Percentiles rank a stretch among this genome's conserved stretches.
Conservation (phyloP, 2,888 invertebrate genomes). For the Isotomurus palustris region DNA sequence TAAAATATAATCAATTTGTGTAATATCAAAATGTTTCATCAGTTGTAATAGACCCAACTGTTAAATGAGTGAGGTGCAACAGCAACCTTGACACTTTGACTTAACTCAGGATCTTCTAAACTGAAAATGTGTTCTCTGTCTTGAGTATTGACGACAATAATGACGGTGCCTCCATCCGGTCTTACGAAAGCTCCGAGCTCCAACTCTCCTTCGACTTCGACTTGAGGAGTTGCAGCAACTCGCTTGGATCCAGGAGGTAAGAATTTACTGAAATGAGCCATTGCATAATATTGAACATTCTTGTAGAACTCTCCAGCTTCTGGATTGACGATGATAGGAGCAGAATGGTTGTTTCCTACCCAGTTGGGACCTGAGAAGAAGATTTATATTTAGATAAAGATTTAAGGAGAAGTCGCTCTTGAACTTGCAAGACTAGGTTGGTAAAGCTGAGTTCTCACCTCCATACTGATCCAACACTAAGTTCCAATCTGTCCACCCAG, state of each 20-base stretch:
- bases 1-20: too few relatives aligned
- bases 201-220: conserved; percentile 21
- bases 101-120: conserved; percentile 24
- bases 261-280: conserved; percentile 71
- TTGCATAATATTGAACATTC: conserved; percentile 72
- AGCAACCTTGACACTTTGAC: conserved; percentile 24
- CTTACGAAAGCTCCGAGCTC: conserved; percentile 34
- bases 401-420: too few relatives aligned
- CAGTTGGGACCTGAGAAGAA: too few relatives aligned
- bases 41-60: conserved; percentile 34
- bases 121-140: conserved; percentile 29
- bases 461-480: conserved; percentile 64
- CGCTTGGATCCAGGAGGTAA: conserved; percentile 59
- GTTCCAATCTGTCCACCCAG: conserved; percentile 91
- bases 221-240: conserved; percentile 46
- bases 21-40: not conserved
- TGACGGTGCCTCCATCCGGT: conserved; percentile 34
- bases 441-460: too few relatives aligned
- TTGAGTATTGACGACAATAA: conserved; percentile 30
- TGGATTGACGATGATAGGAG: conserved; percentile 65
- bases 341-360: conserved; percentile 71
- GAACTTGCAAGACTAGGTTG: too few relatives aligned
- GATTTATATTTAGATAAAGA: too few relatives aligned
- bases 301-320: conserved; percentile 71
- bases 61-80: conserved; percentile 37